Evolutionary conservation across 2,797 vertebrate species (phyloP).

Genomic region (Argya squamiceps): DNA sequence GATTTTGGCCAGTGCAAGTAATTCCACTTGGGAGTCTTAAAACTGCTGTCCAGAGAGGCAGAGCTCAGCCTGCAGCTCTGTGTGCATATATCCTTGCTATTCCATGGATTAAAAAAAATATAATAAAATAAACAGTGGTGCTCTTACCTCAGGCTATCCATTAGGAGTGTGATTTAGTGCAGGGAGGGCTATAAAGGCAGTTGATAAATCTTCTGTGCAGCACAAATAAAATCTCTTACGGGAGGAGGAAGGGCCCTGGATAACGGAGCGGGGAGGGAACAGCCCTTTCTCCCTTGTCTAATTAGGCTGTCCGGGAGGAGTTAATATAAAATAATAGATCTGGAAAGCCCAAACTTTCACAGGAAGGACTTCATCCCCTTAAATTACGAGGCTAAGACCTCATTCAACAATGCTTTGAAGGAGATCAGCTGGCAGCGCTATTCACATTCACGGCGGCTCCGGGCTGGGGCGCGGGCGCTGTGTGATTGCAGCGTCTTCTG

Average conservation of each 20-base stretch:
- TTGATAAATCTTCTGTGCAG: constrained; percentile 43
- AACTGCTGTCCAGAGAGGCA: not conserved
- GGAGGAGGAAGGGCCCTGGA: not conserved
- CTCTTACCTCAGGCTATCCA: constrained; percentile 56
- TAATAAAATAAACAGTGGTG: constrained; percentile 35
- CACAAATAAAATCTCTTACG: constrained; percentile 28
- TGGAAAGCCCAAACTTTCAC: not conserved
- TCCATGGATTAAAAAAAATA: constrained; percentile 11
- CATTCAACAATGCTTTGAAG: constrained; percentile 13
- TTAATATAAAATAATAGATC: constrained; percentile 28
- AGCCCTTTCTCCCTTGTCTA: not conserved
- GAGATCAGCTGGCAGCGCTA: not conserved
- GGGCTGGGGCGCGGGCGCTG: not conserved
- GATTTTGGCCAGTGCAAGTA: not conserved
- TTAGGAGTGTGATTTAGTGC: constrained; percentile 58
- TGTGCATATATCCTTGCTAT: not conserved
- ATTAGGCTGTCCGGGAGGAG: constrained; percentile 20
- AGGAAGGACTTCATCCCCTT: constrained; percentile 49
- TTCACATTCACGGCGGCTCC: not conserved
- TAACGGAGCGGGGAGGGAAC: not conserved
- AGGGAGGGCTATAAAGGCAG: constrained; percentile 48
- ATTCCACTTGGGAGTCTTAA: not conserved
- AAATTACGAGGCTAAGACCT: constrained; percentile 35
- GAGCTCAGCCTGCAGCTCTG: constrained; percentile 3
- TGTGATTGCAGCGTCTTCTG: not conserved